Conservation (phyloP, 1,140 invertebrate species). For the Drosophila bocqueti region DNA sequence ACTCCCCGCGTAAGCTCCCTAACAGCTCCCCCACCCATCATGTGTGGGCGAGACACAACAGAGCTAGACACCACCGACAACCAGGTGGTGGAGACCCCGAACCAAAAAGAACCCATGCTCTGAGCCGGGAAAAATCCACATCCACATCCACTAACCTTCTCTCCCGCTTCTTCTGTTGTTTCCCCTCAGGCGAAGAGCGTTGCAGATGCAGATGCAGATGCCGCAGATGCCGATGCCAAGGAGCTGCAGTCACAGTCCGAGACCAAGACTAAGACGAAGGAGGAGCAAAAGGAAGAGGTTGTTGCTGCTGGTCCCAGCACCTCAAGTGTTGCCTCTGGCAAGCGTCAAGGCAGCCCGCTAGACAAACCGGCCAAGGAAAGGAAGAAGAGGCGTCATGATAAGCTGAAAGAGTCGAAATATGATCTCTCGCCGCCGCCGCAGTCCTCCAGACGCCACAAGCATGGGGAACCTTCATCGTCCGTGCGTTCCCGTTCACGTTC, state of each 20-base stretch:
- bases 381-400: neutral
- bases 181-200: conserved; percentile 10
- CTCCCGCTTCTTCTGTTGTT: conserved; percentile 13
- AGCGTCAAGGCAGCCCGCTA: conserved; percentile 1
- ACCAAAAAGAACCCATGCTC: conserved; percentile 24
- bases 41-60: conserved; percentile 11
- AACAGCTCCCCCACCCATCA: neutral
- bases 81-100: conserved; percentile 40
- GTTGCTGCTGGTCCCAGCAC: neutral
- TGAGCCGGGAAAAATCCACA: neutral
- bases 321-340: neutral
- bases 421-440: neutral
- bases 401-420: neutral
- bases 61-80: conserved; percentile 18
- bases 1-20: conserved; percentile 7
- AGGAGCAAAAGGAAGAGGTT: neutral
- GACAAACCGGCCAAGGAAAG: neutral
- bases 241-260: too few species aligned
- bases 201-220: neutral
- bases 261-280: too few species aligned
- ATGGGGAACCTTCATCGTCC: neutral
- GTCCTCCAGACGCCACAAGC: neutral
- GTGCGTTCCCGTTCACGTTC: neutral
- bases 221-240: too few species aligned
- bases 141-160: conserved; percentile 33